Percentiles rank a stretch among this genome's conserved stretches.
phyloP scores from a whole-genome alignment of 2,113 vertebrate genomes.

The Labeo catla region DNA sequence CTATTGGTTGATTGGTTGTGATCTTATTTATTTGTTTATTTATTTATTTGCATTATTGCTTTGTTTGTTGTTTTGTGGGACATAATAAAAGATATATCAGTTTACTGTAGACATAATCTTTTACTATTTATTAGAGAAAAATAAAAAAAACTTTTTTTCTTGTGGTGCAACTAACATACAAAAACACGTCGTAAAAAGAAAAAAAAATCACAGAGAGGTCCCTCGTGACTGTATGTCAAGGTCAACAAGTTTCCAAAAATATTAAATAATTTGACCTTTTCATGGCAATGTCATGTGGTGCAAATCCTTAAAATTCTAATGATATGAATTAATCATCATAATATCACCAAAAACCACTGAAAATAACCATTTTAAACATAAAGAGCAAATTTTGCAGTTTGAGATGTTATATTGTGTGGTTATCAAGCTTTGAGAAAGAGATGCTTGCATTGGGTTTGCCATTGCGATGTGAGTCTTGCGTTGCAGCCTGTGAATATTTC shows the following conservation, averaged over 20 bases:
- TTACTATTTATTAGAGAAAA: no score
- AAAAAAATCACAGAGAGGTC: neutral
- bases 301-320: neutral
- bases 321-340: neutral
- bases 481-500: conserved; percentile 56
- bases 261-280: neutral
- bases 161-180: neutral
- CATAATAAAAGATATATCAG: no score
- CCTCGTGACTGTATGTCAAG: neutral
- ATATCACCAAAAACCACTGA: neutral
- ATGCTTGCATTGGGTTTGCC: neutral
- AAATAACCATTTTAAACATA: neutral
- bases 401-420: neutral
- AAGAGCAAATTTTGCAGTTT: neutral
- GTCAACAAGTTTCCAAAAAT: neutral
- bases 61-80: no score
- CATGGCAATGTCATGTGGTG: neutral
- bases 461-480: conserved; percentile 24
- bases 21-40: no score
- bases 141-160: neutral
- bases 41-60: no score
- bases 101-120: no score
- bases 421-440: neutral
- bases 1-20: neutral
- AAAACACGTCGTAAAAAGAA: neutral